phyloP scores from a whole-genome alignment of 2,113 vertebrate species.

The Turnix velox region DNA sequence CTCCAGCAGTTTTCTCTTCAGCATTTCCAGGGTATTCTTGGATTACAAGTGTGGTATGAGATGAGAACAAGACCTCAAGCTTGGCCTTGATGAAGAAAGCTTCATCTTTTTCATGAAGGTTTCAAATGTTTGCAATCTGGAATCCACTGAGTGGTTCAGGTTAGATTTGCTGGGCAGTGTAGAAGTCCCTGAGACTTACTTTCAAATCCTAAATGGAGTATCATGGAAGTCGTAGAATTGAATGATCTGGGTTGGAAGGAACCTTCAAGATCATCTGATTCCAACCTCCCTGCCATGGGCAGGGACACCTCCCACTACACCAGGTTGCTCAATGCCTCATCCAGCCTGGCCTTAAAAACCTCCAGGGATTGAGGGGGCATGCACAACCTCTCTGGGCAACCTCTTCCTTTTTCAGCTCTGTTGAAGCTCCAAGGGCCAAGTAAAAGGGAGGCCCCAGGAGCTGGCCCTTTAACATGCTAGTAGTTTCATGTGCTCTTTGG shows the following conservation, averaged over 20 bases:
- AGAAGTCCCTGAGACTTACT: not conserved
- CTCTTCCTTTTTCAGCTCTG: not conserved
- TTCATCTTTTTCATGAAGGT: not conserved
- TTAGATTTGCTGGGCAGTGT: fast-evolving
- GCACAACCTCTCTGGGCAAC: too few relatives aligned
- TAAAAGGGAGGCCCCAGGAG: not conserved
- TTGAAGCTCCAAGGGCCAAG: not conserved
- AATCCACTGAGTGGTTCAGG: not conserved
- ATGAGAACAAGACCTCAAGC: not conserved
- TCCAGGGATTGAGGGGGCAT: too few relatives aligned
- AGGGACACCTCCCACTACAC: too few relatives aligned
- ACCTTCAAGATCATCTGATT: too few relatives aligned
- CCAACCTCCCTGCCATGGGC: too few relatives aligned
- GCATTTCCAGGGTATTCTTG: not conserved
- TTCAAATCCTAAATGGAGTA: not conserved
- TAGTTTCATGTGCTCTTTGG: not conserved
- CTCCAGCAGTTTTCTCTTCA: not conserved
- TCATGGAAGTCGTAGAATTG: fast-evolving
- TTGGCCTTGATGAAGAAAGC: not conserved
- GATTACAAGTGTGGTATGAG: not conserved
- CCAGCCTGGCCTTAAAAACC: too few relatives aligned
- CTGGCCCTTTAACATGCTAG: fast-evolving
- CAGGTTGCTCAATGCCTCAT: too few relatives aligned
- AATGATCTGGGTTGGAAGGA: too few relatives aligned
- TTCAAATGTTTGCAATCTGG: not conserved